These are phyloP conservation scores for Sylvia atricapilla DNA, from an alignment of 2,113 vertebrate species.

Conservation along the genomic window DNA sequence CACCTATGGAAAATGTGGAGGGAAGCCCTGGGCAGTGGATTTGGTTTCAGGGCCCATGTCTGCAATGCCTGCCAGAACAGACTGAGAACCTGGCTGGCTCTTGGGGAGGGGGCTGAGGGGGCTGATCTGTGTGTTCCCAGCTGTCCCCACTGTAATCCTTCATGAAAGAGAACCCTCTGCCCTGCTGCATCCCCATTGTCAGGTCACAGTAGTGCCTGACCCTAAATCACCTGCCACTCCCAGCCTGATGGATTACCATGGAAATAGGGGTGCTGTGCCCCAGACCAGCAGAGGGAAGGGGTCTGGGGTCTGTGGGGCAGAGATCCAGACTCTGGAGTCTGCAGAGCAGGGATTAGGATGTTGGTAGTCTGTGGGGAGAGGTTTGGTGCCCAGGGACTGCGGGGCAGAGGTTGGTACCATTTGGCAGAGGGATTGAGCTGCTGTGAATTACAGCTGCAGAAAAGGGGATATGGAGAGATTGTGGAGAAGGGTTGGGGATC, in stretches of 20 bases:
- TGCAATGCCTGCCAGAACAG: neutral
- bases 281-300: neutral
- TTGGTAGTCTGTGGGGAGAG: neutral
- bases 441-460: neutral
- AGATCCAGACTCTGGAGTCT: neutral
- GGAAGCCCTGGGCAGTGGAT: neutral
- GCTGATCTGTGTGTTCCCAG: conserved; percentile 68
- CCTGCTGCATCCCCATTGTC: neutral
- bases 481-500: neutral
- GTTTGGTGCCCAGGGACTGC: neutral
- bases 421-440: neutral
- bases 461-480: neutral
- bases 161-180: conserved; percentile 54
- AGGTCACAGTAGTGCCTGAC: neutral
- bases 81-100: neutral
- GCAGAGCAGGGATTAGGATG: neutral
- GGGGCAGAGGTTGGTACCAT: neutral
- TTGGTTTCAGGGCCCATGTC: neutral
- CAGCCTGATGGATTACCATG: neutral
- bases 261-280: neutral
- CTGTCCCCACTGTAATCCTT: conserved; percentile 61
- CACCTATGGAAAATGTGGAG: neutral
- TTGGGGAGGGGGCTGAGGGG: neutral
- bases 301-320: neutral
- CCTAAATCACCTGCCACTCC: conserved; percentile 49